phyloP scores from a whole-genome alignment of 2,888 invertebrate species.

The Drosophila leonis region DNA sequence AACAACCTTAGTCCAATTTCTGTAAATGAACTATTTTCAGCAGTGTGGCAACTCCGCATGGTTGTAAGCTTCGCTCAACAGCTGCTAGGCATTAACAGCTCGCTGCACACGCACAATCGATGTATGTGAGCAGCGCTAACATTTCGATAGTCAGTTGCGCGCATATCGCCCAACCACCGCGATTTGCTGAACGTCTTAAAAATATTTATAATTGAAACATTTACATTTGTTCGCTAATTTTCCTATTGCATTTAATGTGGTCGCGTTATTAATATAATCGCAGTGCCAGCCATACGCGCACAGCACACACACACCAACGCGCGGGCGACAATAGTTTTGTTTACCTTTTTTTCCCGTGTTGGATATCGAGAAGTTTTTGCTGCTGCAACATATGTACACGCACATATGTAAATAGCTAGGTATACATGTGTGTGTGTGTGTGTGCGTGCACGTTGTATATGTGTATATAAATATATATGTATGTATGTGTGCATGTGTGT shows the following conservation, averaged over 20 bases:
- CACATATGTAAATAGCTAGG: conserved; percentile 46
- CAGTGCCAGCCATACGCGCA: conserved; percentile 17
- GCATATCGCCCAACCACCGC: conserved; percentile 43
- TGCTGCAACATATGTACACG: conserved; percentile 40
- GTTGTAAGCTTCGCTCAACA: conserved; percentile 24
- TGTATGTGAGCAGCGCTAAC: background rate
- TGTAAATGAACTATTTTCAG: background rate
- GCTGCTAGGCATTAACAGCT: conserved; percentile 12
- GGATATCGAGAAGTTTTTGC: conserved; percentile 55
- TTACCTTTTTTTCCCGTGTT: conserved; percentile 56
- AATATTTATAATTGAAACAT: conserved; percentile 52
- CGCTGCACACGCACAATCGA: background rate
- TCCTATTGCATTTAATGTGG: conserved; percentile 48
- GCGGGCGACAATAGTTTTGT: conserved; percentile 43
- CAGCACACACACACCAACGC: conserved; percentile 16
- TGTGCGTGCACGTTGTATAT: background rate
- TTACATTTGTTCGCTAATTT: conserved; percentile 57
- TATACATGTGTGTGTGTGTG: background rate
- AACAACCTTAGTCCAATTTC: background rate
- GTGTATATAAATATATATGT: conserved; percentile 17
- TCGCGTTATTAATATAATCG: conserved; percentile 19
- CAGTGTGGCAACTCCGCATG: conserved; percentile 7
- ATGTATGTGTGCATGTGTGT: conserved; percentile 40
- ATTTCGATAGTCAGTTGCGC: conserved; percentile 30
- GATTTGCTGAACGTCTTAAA: conserved; percentile 31